These are phyloP conservation scores for Trisateles emortualis DNA, from an alignment of 2,888 invertebrate genomes.

Conservation along the genomic window DNA sequence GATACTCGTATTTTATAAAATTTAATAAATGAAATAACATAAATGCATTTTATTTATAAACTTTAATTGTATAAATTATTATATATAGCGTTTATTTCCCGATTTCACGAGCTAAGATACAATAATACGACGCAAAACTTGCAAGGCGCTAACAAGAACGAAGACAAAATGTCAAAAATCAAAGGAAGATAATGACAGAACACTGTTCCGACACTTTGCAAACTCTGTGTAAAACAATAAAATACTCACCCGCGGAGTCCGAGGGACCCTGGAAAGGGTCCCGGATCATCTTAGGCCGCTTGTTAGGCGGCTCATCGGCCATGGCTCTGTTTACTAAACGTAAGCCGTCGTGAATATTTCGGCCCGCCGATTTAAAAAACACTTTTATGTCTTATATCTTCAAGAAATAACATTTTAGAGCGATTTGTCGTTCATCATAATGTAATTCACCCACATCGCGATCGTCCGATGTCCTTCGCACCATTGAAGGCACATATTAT, in stretches of 20 bases:
- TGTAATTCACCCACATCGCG: conserved; percentile 89
- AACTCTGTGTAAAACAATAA: conserved; percentile 71
- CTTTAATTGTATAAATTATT: conserved; percentile 20
- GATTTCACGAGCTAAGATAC: conserved; percentile 55
- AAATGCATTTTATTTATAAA: conserved; percentile 25
- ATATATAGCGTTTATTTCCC: conserved; percentile 32
- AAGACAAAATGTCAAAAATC: conserved; percentile 82
- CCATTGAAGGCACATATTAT: conserved; percentile 92
- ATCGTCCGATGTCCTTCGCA: conserved; percentile 90
- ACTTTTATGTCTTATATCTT: conserved; percentile 85
- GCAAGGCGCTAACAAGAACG: conserved; percentile 80
- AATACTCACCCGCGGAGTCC: conserved; percentile 92
- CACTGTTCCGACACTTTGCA: conserved; percentile 68
- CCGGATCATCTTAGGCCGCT: conserved; percentile 96
- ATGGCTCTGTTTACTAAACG: conserved; percentile 92
- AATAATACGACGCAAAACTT: conserved; percentile 85
- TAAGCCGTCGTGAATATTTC: conserved; percentile 88
- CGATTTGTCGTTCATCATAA: conserved; percentile 85
- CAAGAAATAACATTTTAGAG: conserved; percentile 85
- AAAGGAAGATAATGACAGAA: conserved; percentile 81
- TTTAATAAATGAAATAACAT: conserved; percentile 47
- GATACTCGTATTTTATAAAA: conserved; percentile 34
- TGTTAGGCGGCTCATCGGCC: conserved; percentile 99
- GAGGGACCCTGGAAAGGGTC: conserved; percentile 94
- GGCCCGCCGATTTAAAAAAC: conserved; percentile 87